Evolutionary conservation across 2,113 vertebrate species (phyloP).

Genomic region (Bothrops jararaca): DNA sequence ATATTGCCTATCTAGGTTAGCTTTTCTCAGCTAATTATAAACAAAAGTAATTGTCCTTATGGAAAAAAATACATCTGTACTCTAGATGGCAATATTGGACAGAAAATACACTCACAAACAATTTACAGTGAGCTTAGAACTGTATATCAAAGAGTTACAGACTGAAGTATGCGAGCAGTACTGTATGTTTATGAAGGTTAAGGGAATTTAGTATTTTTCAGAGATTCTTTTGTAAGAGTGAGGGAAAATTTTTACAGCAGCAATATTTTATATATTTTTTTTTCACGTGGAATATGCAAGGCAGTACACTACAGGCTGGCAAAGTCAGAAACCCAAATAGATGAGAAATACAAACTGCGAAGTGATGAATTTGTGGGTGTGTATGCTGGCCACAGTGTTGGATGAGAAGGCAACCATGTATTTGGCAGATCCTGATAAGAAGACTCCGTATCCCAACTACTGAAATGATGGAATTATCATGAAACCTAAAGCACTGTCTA

Average conservation of each 20-base stretch:
- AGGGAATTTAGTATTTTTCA: constrained; percentile 80
- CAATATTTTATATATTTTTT: constrained; percentile 83
- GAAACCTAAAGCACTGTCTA: constrained; percentile 60
- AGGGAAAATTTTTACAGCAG: constrained; percentile 78
- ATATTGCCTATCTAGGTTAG: constrained; percentile 68
- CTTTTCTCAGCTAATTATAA: constrained; percentile 34
- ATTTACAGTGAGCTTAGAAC: constrained; percentile 65
- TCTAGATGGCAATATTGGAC: constrained; percentile 84
- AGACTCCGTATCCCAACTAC: constrained; percentile 55
- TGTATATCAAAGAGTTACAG: constrained; percentile 72
- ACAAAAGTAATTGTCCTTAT: constrained; percentile 65
- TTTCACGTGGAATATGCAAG: constrained; percentile 74
- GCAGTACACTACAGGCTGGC: constrained; percentile 66
- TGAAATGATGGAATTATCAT: constrained; percentile 59
- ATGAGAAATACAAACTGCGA: constrained; percentile 49
- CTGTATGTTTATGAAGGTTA: constrained; percentile 75
- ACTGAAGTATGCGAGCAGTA: constrained; percentile 70
- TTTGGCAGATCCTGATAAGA: constrained; percentile 45
- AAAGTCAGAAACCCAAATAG: constrained; percentile 54
- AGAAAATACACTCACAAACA: constrained; percentile 68
- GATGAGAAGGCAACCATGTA: constrained; percentile 46
- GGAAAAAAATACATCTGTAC: constrained; percentile 71
- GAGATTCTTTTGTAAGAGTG: constrained; percentile 77
- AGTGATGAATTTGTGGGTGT: constrained; percentile 34
- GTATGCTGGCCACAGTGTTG: constrained; percentile 48